Percentiles rank a stretch among this genome's conserved stretches.
These are phyloP conservation scores for Pagrus major DNA, from an alignment of 2,113 vertebrate species.

Conservation along the genomic window DNA sequence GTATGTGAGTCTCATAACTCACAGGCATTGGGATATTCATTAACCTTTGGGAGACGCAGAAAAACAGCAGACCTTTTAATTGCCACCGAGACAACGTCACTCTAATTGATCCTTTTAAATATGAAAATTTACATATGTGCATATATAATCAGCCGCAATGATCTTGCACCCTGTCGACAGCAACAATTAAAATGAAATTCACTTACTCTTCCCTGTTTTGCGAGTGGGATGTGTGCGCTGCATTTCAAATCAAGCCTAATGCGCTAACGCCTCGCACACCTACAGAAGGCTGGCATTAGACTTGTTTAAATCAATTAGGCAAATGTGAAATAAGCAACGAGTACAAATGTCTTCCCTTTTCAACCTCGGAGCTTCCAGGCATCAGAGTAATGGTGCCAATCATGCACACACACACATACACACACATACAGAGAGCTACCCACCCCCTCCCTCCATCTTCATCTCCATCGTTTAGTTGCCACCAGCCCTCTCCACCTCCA, in stretches of 20 bases:
- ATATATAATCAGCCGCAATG: conserved; percentile 82
- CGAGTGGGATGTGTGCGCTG: conserved; percentile 67
- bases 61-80: conserved; percentile 86
- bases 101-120: conserved; percentile 87
- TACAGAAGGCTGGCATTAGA: conserved; percentile 79
- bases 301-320: conserved; percentile 87
- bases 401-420: conserved; percentile 40
- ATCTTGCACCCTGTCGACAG: conserved; percentile 82
- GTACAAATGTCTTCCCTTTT: conserved; percentile 76
- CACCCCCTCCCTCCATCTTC: conserved; percentile 33
- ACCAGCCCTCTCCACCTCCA: conserved; percentile 53
- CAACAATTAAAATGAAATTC: conserved; percentile 84
- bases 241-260: conserved; percentile 82
- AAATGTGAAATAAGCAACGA: conserved; percentile 81
- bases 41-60: conserved; percentile 84
- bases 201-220: conserved; percentile 73
- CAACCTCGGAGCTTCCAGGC: conserved; percentile 64
- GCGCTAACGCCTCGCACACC: conserved; percentile 73
- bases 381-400: conserved; percentile 75
- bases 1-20: conserved; percentile 66
- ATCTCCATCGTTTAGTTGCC: conserved; percentile 44
- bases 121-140: conserved; percentile 87
- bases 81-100: conserved; percentile 81
- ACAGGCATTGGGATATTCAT: conserved; percentile 78
- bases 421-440: conserved; percentile 27